Percentiles rank a stretch among this genome's conserved stretches.
Evolutionary conservation across 1,140 invertebrate genomes (phyloP).

Genomic region (Babylonia areolata): DNA sequence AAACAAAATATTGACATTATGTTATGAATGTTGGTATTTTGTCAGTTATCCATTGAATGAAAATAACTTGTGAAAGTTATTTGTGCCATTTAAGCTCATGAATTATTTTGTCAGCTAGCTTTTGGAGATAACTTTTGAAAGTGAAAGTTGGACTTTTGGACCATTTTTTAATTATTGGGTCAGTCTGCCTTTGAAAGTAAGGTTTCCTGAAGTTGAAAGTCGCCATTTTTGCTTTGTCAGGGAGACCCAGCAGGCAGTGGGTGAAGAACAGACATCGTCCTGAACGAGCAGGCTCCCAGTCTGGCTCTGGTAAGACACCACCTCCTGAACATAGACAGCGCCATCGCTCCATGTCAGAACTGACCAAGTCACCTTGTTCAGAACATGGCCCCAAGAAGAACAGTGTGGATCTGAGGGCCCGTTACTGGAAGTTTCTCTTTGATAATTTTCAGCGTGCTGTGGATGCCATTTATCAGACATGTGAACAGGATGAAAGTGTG

Average conservation of each 20-base stretch:
- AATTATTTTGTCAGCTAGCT: no score
- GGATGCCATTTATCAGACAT: conserved; percentile 83
- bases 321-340: conserved; percentile 40
- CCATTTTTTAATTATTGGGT: no score
- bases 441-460: conserved; percentile 94
- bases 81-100: no score
- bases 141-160: no score
- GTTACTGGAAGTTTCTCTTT: conserved; percentile 97
- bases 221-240: conserved; percentile 6
- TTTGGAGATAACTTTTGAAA: no score
- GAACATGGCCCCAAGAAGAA: conserved; percentile 64
- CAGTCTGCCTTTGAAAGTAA: no score
- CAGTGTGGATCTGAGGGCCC: conserved; percentile 84
- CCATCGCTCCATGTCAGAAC: conserved; percentile 52
- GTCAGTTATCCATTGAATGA: no score
- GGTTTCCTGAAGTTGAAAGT: no score
- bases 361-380: conserved; percentile 68
- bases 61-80: no score
- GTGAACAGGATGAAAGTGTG: conserved; percentile 81
- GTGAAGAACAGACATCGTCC: background rate
- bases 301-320: conserved; percentile 37
- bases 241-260: conserved; percentile 5
- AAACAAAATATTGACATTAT: no score
- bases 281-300: conserved; percentile 35
- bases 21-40: no score